phyloP scores from a whole-genome alignment of 53 echinoderm and acorn worm species.

The Hippasteria phrygiana region DNA sequence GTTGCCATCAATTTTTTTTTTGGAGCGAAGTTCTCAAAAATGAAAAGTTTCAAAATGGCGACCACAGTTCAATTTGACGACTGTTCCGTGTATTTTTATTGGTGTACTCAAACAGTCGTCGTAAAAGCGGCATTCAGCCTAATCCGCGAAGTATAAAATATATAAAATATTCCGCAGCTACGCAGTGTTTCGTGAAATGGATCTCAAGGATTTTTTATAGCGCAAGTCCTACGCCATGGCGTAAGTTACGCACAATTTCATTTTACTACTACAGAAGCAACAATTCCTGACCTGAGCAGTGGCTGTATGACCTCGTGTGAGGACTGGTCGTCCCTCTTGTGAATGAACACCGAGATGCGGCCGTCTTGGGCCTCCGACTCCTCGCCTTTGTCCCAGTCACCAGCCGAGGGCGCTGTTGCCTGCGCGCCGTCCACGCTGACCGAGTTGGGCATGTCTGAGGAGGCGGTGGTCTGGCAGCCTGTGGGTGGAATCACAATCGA shows the following conservation, averaged over 20 bases:
- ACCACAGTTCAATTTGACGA: too few species aligned
- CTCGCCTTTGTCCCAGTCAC: slow-evolving; percentile 69
- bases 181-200: too few species aligned
- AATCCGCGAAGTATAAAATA: too few species aligned
- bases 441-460: slow-evolving; percentile 57
- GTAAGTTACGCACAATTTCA: not conserved
- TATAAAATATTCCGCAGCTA: too few species aligned
- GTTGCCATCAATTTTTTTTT: too few species aligned
- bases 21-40: too few species aligned
- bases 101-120: too few species aligned
- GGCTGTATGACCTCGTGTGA: slow-evolving; percentile 92
- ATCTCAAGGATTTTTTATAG: too few species aligned
- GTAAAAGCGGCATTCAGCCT: too few species aligned
- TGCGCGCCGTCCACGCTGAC: slow-evolving; percentile 49
- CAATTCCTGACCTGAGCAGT: slow-evolving; percentile 73
- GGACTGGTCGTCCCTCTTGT: slow-evolving; percentile 88
- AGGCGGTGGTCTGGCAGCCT: slow-evolving; percentile 91
- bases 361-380: slow-evolving; percentile 87
- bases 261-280: not conserved
- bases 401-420: slow-evolving; percentile 57
- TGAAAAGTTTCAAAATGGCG: too few species aligned
- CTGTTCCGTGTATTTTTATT: too few species aligned
- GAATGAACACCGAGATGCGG: slow-evolving; percentile 88
- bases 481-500: not conserved
- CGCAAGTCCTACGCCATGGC: too few species aligned